A percentile compares a stretch with the other conserved stretches of the same genome.
These are phyloP conservation scores for Vireo griseus DNA, from an alignment of 2,797 vertebrate species.

Conservation along the genomic window DNA sequence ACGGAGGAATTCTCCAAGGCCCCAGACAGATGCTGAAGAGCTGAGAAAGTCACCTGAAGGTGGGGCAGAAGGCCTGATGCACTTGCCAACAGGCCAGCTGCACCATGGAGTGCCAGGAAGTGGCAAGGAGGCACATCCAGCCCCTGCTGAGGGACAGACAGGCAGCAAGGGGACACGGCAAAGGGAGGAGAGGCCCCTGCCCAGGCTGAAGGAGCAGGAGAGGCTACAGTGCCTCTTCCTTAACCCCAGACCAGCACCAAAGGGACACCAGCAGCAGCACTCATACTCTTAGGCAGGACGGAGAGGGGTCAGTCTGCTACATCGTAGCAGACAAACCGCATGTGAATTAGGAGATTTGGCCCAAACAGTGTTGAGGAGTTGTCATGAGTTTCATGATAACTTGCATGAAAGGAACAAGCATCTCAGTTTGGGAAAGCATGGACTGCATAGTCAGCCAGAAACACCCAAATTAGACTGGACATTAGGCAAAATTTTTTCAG, in stretches of 20 bases:
- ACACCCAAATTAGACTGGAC: background rate
- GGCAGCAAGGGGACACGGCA: background rate
- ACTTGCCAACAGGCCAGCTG: background rate
- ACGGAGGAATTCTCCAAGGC: background rate
- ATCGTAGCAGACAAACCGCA: fast-evolving
- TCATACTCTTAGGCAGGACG: background rate
- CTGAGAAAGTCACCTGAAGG: background rate
- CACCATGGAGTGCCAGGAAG: no score
- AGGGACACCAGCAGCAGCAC: background rate
- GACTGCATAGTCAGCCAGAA: background rate
- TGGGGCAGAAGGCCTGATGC: background rate
- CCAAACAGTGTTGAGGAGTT: background rate
- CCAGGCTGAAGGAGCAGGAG: background rate
- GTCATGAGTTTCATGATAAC: fast-evolving
- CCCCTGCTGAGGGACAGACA: background rate
- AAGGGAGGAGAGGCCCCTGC: background rate
- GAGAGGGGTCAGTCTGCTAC: background rate
- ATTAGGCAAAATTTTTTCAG: background rate
- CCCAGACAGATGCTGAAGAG: background rate
- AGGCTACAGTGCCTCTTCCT: fast-evolving
- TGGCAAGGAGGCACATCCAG: background rate
- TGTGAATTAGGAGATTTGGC: fast-evolving
- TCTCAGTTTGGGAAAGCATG: background rate
- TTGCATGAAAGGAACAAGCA: fast-evolving
- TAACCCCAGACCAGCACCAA: background rate